Evolutionary conservation across 2,888 invertebrate genomes (phyloP).

Genomic region (Epinotia bilunana): DNA sequence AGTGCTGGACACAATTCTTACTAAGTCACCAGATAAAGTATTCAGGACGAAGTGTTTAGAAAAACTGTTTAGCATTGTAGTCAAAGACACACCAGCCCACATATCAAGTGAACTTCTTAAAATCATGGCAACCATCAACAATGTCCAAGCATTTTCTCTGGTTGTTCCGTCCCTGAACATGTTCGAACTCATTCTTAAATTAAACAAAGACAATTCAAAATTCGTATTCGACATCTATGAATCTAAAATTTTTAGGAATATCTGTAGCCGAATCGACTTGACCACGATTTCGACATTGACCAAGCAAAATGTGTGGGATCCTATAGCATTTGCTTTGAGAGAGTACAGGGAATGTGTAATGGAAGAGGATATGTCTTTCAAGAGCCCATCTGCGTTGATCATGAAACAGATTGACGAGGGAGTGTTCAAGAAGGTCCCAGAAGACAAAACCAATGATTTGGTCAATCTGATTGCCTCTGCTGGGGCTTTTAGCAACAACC

Average conservation of each 20-base stretch:
- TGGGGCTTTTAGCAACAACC: slow-evolving; percentile 84
- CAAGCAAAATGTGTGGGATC: slow-evolving; percentile 81
- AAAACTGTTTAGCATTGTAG: slow-evolving; percentile 69
- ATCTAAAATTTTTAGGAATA: slow-evolving; percentile 80
- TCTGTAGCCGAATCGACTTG: slow-evolving; percentile 84
- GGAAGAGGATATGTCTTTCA: slow-evolving; percentile 66
- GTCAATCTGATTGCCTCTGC: slow-evolving; percentile 82
- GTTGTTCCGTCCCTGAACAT: slow-evolving; percentile 64
- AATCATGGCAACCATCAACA: slow-evolving; percentile 76
- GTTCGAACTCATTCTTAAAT: slow-evolving; percentile 61
- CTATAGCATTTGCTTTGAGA: slow-evolving; percentile 83
- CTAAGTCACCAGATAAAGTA: slow-evolving; percentile 75
- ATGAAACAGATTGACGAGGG: slow-evolving; percentile 84
- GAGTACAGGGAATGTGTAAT: slow-evolving; percentile 78
- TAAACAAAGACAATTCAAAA: slow-evolving; percentile 57
- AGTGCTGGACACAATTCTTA: slow-evolving; percentile 85
- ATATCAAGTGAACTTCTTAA: slow-evolving; percentile 78
- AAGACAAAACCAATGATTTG: slow-evolving; percentile 74
- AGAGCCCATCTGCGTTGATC: slow-evolving; percentile 77
- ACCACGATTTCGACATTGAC: slow-evolving; percentile 73
- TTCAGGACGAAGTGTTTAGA: slow-evolving; percentile 71
- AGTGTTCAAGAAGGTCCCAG: slow-evolving; percentile 80
- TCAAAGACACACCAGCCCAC: slow-evolving; percentile 72
- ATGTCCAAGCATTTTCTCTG: slow-evolving; percentile 70
- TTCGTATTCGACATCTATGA: slow-evolving; percentile 77